phyloP scores from a whole-genome alignment of 2,113 vertebrate genomes.

The Pseudois nayaur region DNA sequence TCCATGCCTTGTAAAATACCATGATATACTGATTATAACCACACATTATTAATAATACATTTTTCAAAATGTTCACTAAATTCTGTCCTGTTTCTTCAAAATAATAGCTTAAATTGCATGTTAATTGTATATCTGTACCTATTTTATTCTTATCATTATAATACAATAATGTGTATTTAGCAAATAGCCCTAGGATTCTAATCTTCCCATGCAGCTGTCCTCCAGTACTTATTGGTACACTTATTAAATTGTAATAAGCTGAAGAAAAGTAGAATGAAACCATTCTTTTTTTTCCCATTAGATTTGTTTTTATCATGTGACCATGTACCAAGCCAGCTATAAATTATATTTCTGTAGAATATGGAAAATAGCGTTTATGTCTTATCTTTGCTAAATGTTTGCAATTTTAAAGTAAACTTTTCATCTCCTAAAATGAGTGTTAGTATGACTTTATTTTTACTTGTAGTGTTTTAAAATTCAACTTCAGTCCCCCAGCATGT shows the following conservation, averaged over 20 bases:
- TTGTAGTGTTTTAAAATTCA: background rate
- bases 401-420: conserved; percentile 83
- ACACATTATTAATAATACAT: conserved; percentile 17
- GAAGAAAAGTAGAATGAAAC: conserved; percentile 66
- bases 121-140: conserved; percentile 61
- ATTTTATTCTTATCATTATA: conserved; percentile 64
- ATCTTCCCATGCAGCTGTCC: conserved; percentile 76
- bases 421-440: conserved; percentile 71
- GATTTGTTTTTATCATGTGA: conserved; percentile 75
- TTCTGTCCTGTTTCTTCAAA: conserved; percentile 67
- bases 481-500: background rate
- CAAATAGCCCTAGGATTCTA: conserved; percentile 56
- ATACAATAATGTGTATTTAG: conserved; percentile 54
- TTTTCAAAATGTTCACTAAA: conserved; percentile 63
- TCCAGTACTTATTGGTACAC: conserved; percentile 73
- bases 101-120: conserved; percentile 76
- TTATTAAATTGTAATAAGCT: conserved; percentile 67
- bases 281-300: conserved; percentile 75
- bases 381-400: conserved; percentile 78
- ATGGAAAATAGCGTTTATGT: conserved; percentile 73
- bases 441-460: conserved; percentile 42
- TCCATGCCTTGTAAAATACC: conserved; percentile 41
- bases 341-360: conserved; percentile 81
- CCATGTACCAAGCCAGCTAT: conserved; percentile 75
- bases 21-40: conserved; percentile 12